Evolutionary conservation across 2,113 vertebrate species (phyloP), one percentile per base, ranked within the genome.

Genomic region (Phyllopteryx taeniolatus): DNA sequence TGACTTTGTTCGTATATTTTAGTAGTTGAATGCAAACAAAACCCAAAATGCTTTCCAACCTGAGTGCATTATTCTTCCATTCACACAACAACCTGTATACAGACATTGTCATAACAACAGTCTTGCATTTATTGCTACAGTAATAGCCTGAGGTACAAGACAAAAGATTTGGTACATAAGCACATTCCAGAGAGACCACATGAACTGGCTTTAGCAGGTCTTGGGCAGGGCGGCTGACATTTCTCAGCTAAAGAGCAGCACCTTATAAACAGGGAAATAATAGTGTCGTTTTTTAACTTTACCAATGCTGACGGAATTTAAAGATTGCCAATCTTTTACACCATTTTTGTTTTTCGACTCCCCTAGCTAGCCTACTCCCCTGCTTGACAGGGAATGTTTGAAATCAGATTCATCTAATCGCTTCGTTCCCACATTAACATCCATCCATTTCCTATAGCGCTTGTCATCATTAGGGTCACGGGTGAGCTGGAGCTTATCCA

Each of bases 81-180:
- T 17, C 60, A 62, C 15, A 35, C 0, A 17, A 2, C 33, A 17
- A 8, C 33, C 5, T 17, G 4, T 31, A 5, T 14, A 60, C 17
- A 1, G 14, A 61, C 31, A 19, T 62, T 17, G 17, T 62, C 17
- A 39, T 65, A 81, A 88, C 79, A 84, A 87, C 82, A 62, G 79
- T 11, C 33, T 64, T 60, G 61, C 22, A 64, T 79, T 46, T 69
- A 78, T 80, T 0, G 56, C 15, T 56, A 69, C 49, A 77, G 71
- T 68, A 68, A 39, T 14, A 76, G 70, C 0, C 51, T 46, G 53
- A 68, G 35, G 65, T 64, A 72, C 47, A 70, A 19, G 20, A 62
- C 47, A 5, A 27, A 20, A 56, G 51, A 17, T 43, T 59, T 69
- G 27, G 66, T 70, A 67, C 39, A 27, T 59, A 73, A 66, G 69